phyloP scores from a whole-genome alignment of 2,888 invertebrate genomes.

The Meteorus cinctellus region DNA sequence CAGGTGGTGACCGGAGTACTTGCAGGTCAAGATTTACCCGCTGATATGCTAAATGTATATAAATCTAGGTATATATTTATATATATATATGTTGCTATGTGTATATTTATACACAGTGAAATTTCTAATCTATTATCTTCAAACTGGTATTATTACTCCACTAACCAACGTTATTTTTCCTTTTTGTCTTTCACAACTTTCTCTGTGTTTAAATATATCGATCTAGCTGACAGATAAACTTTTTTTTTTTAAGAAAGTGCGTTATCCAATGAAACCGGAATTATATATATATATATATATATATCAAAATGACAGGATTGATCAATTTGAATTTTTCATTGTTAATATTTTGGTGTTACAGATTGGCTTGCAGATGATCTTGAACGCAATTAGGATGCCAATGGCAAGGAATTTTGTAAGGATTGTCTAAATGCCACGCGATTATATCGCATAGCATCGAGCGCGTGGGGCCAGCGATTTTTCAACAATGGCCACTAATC shows the following conservation, averaged over 20 bases:
- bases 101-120: neutral
- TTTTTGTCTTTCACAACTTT: conserved; percentile 3
- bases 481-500: conserved; percentile 73
- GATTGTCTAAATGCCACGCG: conserved; percentile 67
- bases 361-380: conserved; percentile 68
- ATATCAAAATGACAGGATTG: neutral
- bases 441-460: conserved; percentile 64
- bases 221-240: conserved; percentile 6
- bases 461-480: conserved; percentile 65
- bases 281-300: neutral
- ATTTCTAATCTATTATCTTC: conserved; percentile 15
- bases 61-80: conserved; percentile 60
- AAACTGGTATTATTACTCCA: conserved; percentile 15
- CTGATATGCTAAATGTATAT: conserved; percentile 64
- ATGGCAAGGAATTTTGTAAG: conserved; percentile 57
- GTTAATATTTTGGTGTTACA: conserved; percentile 46
- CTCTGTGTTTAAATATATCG: conserved; percentile 41
- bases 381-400: conserved; percentile 62
- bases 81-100: conserved; percentile 11
- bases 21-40: conserved; percentile 57
- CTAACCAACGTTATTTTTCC: neutral
- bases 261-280: conserved; percentile 17
- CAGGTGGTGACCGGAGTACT: conserved; percentile 65
- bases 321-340: neutral
- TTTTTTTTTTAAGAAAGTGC: conserved; percentile 26